These are phyloP conservation scores for western clawed frog (Xenopus tropicalis) DNA, from an alignment of 2,113 vertebrate species.

Conservation along the genomic window UCB_Xtro_10.0 CM004447.2:157679001-157679500, in stretches of 20 bases:
- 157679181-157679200: constrained; percentile 19
- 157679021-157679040: constrained; percentile 19
- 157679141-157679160: constrained; percentile 29
- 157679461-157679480: too few relatives aligned
- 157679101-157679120: neutral
- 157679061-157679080: constrained; percentile 1
- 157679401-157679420: too few relatives aligned
- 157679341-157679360: neutral
- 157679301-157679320: constrained; percentile 1
- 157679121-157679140: constrained; percentile 35
- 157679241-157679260: constrained; percentile 27
- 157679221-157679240: constrained; percentile 24
- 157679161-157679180: constrained; percentile 27
- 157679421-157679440: too few relatives aligned
- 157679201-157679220: constrained; percentile 34
- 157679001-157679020: constrained; percentile 17
- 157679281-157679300: constrained; percentile 30
- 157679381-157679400: neutral
- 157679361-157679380: neutral
- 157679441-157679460: too few relatives aligned
- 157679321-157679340: constrained; percentile 15
- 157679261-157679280: constrained; percentile 17
- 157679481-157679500: constrained; percentile 2
- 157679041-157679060: neutral
- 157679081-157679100: constrained; percentile 13